phyloP scores from a whole-genome alignment of 2,888 invertebrate species.

The Drosophila koepferae region DNA sequence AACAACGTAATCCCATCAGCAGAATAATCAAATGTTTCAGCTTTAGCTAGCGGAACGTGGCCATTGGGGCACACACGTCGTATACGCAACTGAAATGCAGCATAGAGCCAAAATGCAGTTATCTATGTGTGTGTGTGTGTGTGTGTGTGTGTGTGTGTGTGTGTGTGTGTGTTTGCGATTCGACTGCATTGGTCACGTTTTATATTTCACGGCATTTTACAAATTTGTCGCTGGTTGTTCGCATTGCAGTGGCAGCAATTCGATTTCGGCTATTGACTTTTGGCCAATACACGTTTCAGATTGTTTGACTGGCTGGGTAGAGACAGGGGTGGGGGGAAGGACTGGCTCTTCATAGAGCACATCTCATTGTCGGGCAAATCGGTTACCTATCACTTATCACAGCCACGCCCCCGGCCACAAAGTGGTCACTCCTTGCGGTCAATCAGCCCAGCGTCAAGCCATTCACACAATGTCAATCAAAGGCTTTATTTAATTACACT shows the following conservation, averaged over 20 bases:
- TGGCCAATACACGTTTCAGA: constrained; percentile 50
- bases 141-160: background rate
- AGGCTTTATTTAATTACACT: constrained; percentile 44
- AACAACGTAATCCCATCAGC: constrained; percentile 73
- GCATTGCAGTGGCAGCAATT: constrained; percentile 36
- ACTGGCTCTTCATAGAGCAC: background rate
- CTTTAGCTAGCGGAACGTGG: background rate
- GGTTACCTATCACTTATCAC: constrained; percentile 26
- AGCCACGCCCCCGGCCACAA: constrained; percentile 15
- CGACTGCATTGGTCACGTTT: constrained; percentile 52
- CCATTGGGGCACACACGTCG: constrained; percentile 5
- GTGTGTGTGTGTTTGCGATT: background rate
- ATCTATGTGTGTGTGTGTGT: background rate
- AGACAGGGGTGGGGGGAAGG: background rate
- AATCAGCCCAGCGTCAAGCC: constrained; percentile 11
- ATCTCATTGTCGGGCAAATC: background rate
- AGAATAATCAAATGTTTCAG: constrained; percentile 50
- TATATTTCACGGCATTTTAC: constrained; percentile 55
- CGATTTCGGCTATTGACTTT: constrained; percentile 15
- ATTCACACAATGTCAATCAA: constrained; percentile 50
- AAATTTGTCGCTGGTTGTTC: constrained; percentile 43
- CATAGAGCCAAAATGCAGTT: constrained; percentile 21
- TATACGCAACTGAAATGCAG: constrained; percentile 37
- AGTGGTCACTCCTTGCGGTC: constrained; percentile 38
- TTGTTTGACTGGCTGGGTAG: constrained; percentile 20